A percentile compares a stretch with the other conserved stretches of the same genome.
Conservation (phyloP, 2,113 vertebrate genomes). For the Empidonax alnorum region DNA sequence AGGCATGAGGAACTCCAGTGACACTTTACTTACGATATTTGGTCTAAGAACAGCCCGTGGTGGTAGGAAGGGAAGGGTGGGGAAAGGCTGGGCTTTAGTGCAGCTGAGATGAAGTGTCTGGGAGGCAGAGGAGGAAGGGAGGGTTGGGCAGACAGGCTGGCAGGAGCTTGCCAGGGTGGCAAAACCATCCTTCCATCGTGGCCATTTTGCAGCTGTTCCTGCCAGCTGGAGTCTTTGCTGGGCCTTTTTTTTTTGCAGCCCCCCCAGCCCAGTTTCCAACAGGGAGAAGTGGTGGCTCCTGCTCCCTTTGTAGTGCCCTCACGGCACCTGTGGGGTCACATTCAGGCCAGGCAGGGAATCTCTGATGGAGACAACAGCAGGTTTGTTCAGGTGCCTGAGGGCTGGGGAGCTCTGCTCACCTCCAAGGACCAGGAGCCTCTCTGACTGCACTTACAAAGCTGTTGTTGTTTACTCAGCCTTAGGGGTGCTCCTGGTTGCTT, state of each 20-base stretch:
- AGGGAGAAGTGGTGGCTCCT: not conserved
- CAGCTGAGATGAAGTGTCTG: not conserved
- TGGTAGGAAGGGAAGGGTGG: not conserved
- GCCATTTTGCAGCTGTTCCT: not conserved
- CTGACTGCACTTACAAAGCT: not conserved
- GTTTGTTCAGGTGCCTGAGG: not conserved
- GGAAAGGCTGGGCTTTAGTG: not conserved
- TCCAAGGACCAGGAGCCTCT: not conserved
- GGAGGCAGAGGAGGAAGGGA: not conserved
- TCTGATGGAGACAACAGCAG: not conserved
- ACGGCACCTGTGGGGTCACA: not conserved
- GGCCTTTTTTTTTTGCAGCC: not conserved
- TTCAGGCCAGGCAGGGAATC: not conserved
- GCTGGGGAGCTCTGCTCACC: not conserved
- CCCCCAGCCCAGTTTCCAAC: not conserved
- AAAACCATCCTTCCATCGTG: not conserved
- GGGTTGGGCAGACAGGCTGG: not conserved
- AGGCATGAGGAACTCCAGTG: not conserved
- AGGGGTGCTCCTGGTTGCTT: not conserved
- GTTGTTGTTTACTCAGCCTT: not conserved
- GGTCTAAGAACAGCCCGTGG: not conserved
- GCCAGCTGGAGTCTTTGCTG: not conserved
- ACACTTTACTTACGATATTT: not conserved
- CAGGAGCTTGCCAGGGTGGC: not conserved
- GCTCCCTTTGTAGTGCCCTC: not conserved